These are phyloP conservation scores for Emydocephalus ijimae DNA, from an alignment of 2,113 vertebrate species.

Conservation along the genomic window DNA sequence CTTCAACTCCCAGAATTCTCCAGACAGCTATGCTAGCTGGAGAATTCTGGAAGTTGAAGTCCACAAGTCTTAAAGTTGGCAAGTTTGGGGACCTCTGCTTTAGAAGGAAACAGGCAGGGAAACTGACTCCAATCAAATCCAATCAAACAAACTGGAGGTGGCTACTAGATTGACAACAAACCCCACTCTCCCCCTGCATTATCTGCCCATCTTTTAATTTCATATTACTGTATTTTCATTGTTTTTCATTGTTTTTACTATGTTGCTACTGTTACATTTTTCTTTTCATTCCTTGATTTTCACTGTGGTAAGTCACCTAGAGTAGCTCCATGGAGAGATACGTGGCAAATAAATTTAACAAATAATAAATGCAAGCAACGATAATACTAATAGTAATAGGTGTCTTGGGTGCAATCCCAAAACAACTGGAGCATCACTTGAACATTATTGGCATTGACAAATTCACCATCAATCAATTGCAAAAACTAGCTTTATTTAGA, in stretches of 20 bases:
- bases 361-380: not conserved
- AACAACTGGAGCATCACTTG: not conserved
- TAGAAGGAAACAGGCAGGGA: not conserved
- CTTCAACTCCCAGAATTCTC: too few relatives aligned
- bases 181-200: not conserved
- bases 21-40: too few relatives aligned
- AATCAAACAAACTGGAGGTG: not conserved
- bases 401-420: not conserved
- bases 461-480: not conserved
- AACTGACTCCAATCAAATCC: not conserved
- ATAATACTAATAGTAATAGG: not conserved
- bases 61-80: too few relatives aligned
- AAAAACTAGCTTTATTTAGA: not conserved
- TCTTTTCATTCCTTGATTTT: not conserved
- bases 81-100: too few relatives aligned
- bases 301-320: not conserved
- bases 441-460: not conserved
- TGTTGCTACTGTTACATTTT: not conserved
- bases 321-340: not conserved
- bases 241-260: not conserved
- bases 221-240: not conserved
- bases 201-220: not conserved
- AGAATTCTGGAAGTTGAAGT: too few relatives aligned
- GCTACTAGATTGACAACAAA: not conserved
- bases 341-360: not conserved